Evolutionary conservation across 2,113 vertebrate genomes (phyloP).

Genomic region (Caretta caretta): DNA sequence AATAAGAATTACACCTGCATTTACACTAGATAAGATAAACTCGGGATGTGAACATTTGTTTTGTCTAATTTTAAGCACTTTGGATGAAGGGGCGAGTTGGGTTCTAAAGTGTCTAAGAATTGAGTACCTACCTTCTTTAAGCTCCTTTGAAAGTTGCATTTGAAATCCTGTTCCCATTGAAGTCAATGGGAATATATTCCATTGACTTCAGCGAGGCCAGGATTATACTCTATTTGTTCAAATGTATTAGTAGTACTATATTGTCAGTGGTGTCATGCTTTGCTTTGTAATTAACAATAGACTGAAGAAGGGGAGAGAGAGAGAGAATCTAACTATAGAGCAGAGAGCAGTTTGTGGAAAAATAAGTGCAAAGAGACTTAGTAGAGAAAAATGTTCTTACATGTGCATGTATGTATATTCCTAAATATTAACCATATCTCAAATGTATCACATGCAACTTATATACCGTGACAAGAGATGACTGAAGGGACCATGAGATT

Average conservation of each 20-base stretch:
- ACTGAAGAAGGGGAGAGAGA: neutral
- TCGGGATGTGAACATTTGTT: neutral
- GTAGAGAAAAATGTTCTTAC: neutral
- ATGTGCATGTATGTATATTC: accelerated
- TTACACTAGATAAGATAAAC: neutral
- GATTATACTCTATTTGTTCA: neutral
- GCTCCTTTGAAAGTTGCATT: neutral
- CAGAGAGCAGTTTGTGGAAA: neutral
- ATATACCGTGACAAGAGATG: neutral
- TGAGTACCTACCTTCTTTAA: neutral
- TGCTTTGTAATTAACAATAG: neutral
- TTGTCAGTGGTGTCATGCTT: neutral
- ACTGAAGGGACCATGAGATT: neutral
- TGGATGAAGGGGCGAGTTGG: neutral
- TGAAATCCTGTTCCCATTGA: neutral
- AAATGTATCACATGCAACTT: neutral
- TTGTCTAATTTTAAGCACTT: neutral
- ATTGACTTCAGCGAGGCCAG: neutral
- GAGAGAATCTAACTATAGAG: neutral
- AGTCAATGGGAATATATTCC: neutral
- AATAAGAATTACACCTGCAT: neutral
- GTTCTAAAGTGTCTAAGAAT: neutral
- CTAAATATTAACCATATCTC: neutral
- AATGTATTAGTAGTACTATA: neutral
- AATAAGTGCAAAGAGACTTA: neutral